Evolutionary conservation across 2,888 invertebrate species (phyloP).

Genomic region (Platerodrilus igneus): DNA sequence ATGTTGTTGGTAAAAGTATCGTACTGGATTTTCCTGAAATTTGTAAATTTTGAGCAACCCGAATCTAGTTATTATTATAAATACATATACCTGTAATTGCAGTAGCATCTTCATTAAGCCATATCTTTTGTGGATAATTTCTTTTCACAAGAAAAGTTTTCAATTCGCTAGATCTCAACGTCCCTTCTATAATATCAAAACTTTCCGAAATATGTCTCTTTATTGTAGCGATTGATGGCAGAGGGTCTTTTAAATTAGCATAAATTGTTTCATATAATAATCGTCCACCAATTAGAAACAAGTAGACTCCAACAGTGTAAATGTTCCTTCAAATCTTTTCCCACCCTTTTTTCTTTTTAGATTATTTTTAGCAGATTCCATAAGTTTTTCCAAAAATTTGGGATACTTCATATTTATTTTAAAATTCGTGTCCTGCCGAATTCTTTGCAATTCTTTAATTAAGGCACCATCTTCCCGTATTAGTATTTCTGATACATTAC

Average conservation of each 20-base stretch:
- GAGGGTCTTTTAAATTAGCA: constrained; percentile 9
- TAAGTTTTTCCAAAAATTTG: constrained; percentile 1
- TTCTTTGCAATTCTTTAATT: constrained; percentile 1
- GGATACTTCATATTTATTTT: neutral
- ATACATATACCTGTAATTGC: too few species aligned
- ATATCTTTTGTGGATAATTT: too few species aligned
- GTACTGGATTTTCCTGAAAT: too few species aligned
- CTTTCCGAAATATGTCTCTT: neutral
- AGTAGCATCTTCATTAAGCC: too few species aligned
- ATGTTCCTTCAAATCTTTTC: too few species aligned
- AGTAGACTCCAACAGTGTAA: constrained; percentile 1
- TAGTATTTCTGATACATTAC: neutral
- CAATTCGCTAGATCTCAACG: too few species aligned
- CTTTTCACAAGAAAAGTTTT: too few species aligned
- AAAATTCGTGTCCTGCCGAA: constrained; percentile 2
- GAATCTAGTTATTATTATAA: too few species aligned
- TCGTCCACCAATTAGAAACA: constrained; percentile 7
- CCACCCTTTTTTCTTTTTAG: too few species aligned
- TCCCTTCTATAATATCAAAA: constrained; percentile 1
- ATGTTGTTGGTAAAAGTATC: too few species aligned
- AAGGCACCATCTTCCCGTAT: neutral
- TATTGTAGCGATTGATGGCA: constrained; percentile 8
- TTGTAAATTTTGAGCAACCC: too few species aligned
- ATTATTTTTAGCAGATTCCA: constrained; percentile 4
- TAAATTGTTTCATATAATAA: constrained; percentile 8